Evolutionary conservation across 2,888 invertebrate species (phyloP).

Genomic region (Hemistola chrysoprasaria): DNA sequence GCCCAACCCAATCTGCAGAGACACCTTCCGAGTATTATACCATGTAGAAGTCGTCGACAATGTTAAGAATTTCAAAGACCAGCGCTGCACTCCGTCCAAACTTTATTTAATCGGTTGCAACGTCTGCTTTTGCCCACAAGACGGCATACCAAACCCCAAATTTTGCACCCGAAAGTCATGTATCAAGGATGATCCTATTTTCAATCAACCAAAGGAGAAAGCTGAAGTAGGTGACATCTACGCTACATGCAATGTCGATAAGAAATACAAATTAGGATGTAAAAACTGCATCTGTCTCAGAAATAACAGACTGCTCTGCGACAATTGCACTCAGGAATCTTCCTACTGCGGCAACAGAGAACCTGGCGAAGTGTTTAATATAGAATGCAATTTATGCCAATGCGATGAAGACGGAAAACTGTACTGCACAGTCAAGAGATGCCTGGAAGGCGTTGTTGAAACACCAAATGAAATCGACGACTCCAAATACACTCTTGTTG

Average conservation of each 20-base stretch:
- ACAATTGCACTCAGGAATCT: constrained; percentile 48
- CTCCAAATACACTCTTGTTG: constrained; percentile 9
- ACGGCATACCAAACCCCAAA: constrained; percentile 41
- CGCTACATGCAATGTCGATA: constrained; percentile 57
- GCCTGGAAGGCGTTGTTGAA: constrained; percentile 30
- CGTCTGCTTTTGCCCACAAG: constrained; percentile 57
- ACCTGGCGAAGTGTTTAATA: constrained; percentile 56
- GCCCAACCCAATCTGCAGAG: constrained; percentile 67
- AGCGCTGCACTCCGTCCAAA: constrained; percentile 47
- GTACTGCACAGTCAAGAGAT: constrained; percentile 66
- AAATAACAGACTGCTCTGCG: constrained; percentile 70
- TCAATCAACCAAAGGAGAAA: constrained; percentile 15
- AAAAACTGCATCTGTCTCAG: constrained; percentile 74
- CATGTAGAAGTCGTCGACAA: constrained; percentile 41
- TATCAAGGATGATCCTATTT: constrained; percentile 35
- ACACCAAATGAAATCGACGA: constrained; percentile 9
- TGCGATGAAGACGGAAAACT: constrained; percentile 66
- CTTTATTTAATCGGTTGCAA: constrained; percentile 62
- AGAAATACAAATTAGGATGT: constrained; percentile 72
- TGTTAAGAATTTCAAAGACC: constrained; percentile 24
- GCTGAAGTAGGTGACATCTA: constrained; percentile 46
- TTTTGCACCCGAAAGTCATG: constrained; percentile 57
- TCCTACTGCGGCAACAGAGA: constrained; percentile 15
- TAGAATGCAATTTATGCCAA: constrained; percentile 78
- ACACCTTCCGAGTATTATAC: constrained; percentile 56